Conservation (phyloP, 2,797 vertebrate genomes). For the Fistularia tabacaria region DNA sequence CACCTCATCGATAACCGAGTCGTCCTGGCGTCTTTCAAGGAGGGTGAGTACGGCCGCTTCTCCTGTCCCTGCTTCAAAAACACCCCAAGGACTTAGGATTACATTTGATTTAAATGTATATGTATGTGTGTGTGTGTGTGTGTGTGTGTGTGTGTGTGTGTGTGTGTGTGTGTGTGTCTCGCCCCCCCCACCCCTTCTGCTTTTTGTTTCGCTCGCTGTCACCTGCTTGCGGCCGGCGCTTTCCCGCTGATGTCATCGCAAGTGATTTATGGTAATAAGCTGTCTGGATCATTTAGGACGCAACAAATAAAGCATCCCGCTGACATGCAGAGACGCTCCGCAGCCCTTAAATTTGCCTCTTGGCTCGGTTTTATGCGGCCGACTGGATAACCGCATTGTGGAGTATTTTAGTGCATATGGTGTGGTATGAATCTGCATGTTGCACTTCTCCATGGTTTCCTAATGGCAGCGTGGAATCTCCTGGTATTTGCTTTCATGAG, state of each 20-base stretch:
- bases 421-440: conserved; percentile 49
- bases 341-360: conserved; percentile 46
- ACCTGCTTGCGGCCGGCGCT: conserved; percentile 40
- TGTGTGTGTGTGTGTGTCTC: no score
- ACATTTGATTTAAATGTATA: no score
- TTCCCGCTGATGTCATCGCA: conserved; percentile 19
- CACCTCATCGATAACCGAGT: conserved; percentile 79
- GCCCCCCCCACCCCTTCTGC: no score
- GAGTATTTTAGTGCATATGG: conserved; percentile 28
- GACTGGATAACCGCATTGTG: conserved; percentile 40
- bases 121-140: no score
- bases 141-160: no score
- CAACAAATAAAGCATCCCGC: conserved; percentile 21
- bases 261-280: conserved; percentile 30
- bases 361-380: conserved; percentile 38
- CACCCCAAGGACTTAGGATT: not conserved
- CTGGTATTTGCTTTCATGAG: conserved; percentile 26
- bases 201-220: conserved; percentile 25
- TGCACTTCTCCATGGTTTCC: conserved; percentile 34
- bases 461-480: conserved; percentile 30
- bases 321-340: conserved; percentile 40
- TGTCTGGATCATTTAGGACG: conserved; percentile 21
- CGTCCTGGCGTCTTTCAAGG: conserved; percentile 86
- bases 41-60: conserved; percentile 77
- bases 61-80: conserved; percentile 25